phyloP scores from a whole-genome alignment of 2,113 vertebrate species.

The Phyllostomus discolor region DNA sequence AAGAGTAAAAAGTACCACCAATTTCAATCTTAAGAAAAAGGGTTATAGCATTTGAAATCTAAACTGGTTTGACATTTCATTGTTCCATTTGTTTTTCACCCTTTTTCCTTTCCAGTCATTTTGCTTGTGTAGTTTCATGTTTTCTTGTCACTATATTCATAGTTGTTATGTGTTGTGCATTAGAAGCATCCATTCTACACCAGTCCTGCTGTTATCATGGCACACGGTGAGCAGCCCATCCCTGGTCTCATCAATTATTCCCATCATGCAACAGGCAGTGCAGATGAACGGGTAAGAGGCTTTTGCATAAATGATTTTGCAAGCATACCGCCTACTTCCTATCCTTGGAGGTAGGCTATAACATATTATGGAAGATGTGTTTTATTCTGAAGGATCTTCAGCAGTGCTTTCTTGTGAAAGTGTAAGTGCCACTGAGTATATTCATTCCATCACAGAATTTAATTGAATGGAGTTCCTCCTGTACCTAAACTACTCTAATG shows the following conservation, averaged over 20 bases:
- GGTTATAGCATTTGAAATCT: slow-evolving; percentile 62
- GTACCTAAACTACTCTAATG: neutral
- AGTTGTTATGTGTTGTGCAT: slow-evolving; percentile 88
- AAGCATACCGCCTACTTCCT: slow-evolving; percentile 70
- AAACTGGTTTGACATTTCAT: slow-evolving; percentile 67
- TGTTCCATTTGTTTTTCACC: slow-evolving; percentile 72
- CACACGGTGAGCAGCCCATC: slow-evolving; percentile 90
- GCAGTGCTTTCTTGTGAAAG: slow-evolving; percentile 32
- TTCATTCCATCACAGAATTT: neutral
- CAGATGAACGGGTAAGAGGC: slow-evolving; percentile 86
- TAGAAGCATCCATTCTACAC: slow-evolving; percentile 90
- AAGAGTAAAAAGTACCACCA: slow-evolving; percentile 67
- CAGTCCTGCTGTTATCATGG: slow-evolving; percentile 93
- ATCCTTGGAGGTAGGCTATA: slow-evolving; percentile 33
- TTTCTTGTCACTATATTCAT: slow-evolving; percentile 82
- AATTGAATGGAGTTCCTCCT: slow-evolving; percentile 45
- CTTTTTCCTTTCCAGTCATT: slow-evolving; percentile 76
- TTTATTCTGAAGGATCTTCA: slow-evolving; percentile 66
- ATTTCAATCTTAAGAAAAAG: slow-evolving; percentile 64
- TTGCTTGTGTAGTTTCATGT: slow-evolving; percentile 78
- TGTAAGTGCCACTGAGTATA: slow-evolving; percentile 35
- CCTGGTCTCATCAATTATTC: slow-evolving; percentile 88
- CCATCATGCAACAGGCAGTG: slow-evolving; percentile 90
- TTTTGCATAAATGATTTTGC: slow-evolving; percentile 77
- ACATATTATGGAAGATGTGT: slow-evolving; percentile 46